Evolutionary conservation across 2,888 invertebrate genomes (phyloP).

Genomic region (Branchellion lobata): DNA sequence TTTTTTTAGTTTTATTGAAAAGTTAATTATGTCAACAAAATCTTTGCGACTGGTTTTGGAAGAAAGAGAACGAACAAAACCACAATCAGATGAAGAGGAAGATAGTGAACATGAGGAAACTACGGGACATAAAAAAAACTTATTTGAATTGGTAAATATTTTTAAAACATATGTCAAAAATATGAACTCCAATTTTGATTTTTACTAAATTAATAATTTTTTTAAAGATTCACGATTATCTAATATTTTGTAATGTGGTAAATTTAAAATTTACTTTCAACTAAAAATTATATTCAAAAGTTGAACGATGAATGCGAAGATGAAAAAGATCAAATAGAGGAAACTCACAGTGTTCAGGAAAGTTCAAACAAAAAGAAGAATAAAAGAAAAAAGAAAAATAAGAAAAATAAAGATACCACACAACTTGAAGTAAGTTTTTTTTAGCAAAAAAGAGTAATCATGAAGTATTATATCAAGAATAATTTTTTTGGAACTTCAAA

Average conservation of each 20-base stretch:
- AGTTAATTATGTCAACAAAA: slow-evolving; percentile 30
- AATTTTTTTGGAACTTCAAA: no score
- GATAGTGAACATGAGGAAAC: slow-evolving; percentile 16
- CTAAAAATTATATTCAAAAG: slow-evolving; percentile 4
- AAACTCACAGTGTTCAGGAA: not conserved
- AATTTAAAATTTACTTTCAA: no score
- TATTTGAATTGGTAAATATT: slow-evolving; percentile 19
- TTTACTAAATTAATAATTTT: no score
- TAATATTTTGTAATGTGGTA: no score
- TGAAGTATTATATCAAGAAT: no score
- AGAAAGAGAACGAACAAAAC: slow-evolving; percentile 15
- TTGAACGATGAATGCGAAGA: slow-evolving; percentile 26
- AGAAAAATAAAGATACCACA: slow-evolving; percentile 2
- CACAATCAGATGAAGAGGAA: not conserved
- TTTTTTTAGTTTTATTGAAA: no score
- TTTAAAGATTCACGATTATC: no score
- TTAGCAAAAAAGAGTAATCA: no score
- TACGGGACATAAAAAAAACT: not conserved
- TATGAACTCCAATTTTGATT: no score
- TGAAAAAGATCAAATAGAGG: slow-evolving; percentile 1
- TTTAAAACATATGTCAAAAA: slow-evolving; percentile 6
- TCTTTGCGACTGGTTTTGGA: slow-evolving; percentile 15
- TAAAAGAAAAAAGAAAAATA: slow-evolving; percentile 13
- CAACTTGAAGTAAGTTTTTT: not conserved
- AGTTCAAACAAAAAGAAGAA: not conserved